Evolutionary conservation across 2,113 vertebrate genomes (phyloP), one percentile per base, ranked within the genome.

Genomic region (Apus apus): DNA sequence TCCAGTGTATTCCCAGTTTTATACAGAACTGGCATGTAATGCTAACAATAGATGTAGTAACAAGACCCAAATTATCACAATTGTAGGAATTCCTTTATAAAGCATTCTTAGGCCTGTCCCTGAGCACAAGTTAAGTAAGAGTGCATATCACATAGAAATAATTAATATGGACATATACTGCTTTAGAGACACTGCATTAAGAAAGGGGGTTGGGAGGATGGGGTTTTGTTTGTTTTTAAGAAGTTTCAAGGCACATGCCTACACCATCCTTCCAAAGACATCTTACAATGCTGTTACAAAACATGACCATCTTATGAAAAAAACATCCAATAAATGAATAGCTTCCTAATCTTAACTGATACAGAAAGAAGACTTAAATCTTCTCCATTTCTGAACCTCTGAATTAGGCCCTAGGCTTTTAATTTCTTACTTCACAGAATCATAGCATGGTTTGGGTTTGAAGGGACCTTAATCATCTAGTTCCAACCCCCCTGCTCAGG

Each of bases 21-120:
- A 64, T 45, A 61, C 9, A 18, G 5, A 57, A 87, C 11, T 1
- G 4, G 25, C n/a, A 79, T 0, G 0, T 15, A 86, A 88, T 23
- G 32, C 30, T 57, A 51, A 82, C 16, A 25, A 26, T 2, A 62
- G 36, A 48, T 5, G 4, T 1, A n/a, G 15, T 30, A 65, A 54
- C 13, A 45, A 34, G 53, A 74, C n/a, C 4, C 20, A 54, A 62
- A 67, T 5, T 53, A 26, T 15, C 22, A 50, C 50, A 78, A 50
- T 13, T 57, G 23, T 34, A 40, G 3, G 46, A 74, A 75, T 27
- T 27, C 36, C 30, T 54, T 6, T 5, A 10, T 19, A 74, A 88
- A 17, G 32, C 22, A 48, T 48, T 78, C 32, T 71, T 53, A 40
- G 23, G 20, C 23, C 21, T 65, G 9, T 32, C 38, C 25, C 50